Percentiles rank a stretch among this genome's conserved stretches.
These are phyloP conservation scores for Volucella inanis DNA, from an alignment of 2,888 invertebrate genomes.

Conservation along the genomic window DNA sequence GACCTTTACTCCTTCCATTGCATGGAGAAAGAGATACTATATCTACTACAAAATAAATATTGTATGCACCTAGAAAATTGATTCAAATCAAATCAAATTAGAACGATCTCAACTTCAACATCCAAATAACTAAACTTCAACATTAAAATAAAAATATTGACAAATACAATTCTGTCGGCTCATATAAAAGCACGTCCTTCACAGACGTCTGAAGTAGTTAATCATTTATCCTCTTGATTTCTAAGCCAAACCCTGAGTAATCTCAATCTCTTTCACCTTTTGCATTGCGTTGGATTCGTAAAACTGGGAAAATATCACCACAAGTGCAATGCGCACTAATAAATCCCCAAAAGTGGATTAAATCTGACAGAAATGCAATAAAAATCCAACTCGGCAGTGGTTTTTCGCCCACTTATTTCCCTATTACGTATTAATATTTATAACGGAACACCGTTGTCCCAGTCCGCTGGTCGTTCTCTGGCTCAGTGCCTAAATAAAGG, in stretches of 20 bases:
- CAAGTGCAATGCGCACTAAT: slow-evolving; percentile 41
- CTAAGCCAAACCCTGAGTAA: background rate
- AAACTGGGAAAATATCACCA: too few relatives aligned
- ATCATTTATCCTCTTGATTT: slow-evolving; percentile 17
- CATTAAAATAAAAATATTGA: too few relatives aligned
- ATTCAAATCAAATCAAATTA: too few relatives aligned
- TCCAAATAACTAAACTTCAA: too few relatives aligned
- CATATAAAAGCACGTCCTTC: slow-evolving; percentile 16
- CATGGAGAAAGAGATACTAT: too few relatives aligned
- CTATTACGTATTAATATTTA: slow-evolving; percentile 65
- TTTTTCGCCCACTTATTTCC: slow-evolving; percentile 59
- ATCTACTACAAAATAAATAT: too few relatives aligned
- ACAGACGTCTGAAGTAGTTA: background rate
- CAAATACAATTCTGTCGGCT: too few relatives aligned
- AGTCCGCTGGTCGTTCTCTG: slow-evolving; percentile 2
- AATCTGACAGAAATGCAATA: slow-evolving; percentile 65
- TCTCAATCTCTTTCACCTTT: too few relatives aligned
- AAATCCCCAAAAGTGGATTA: slow-evolving; percentile 54
- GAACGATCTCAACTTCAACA: too few relatives aligned
- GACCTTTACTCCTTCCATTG: too few relatives aligned
- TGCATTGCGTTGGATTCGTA: too few relatives aligned
- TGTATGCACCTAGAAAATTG: too few relatives aligned
- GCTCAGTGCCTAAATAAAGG: slow-evolving; percentile 32
- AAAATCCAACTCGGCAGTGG: slow-evolving; percentile 54
- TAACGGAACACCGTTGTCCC: slow-evolving; percentile 33